A percentile compares a stretch with the other conserved stretches of the same genome.
These are phyloP conservation scores for Chironomus tentans DNA, from an alignment of 2,888 invertebrate species.

Conservation along the genomic window DNA sequence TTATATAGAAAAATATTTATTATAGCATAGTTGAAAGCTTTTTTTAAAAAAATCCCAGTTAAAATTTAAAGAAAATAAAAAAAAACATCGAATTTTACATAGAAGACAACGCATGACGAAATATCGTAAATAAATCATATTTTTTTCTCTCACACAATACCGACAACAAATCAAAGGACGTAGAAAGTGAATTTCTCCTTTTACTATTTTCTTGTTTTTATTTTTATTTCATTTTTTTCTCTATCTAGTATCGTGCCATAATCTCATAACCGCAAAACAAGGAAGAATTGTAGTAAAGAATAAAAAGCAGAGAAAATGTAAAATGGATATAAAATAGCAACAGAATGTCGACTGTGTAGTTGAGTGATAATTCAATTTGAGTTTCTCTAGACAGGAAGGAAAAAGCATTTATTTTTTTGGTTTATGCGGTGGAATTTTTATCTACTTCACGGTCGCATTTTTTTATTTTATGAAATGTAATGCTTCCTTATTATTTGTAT, in stretches of 20 bases:
- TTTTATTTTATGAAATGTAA: no score
- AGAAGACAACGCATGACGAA: neutral
- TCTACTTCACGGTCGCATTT: neutral
- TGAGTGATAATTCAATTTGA: constrained; percentile 18
- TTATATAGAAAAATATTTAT: no score
- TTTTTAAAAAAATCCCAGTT: no score
- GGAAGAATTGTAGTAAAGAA: neutral
- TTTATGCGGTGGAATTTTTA: neutral
- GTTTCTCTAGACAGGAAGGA: neutral
- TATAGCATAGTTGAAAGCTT: no score
- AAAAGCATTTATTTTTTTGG: neutral
- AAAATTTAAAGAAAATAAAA: neutral
- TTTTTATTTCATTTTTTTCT: neutral
- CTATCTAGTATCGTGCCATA: constrained; percentile 3
- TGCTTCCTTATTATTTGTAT: neutral
- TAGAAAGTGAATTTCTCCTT: neutral
- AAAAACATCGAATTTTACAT: neutral
- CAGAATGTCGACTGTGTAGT: constrained; percentile 2
- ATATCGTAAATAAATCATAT: no score
- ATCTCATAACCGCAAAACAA: constrained; percentile 7
- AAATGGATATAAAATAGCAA: constrained; percentile 16
- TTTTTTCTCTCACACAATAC: neutral
- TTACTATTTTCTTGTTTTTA: neutral
- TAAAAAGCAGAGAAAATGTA: neutral
- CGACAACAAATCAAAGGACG: neutral